A percentile compares a stretch with the other conserved stretches of the same genome.
Conservation (phyloP, 2,888 invertebrate species). For the Pterobdella sp. region DNA sequence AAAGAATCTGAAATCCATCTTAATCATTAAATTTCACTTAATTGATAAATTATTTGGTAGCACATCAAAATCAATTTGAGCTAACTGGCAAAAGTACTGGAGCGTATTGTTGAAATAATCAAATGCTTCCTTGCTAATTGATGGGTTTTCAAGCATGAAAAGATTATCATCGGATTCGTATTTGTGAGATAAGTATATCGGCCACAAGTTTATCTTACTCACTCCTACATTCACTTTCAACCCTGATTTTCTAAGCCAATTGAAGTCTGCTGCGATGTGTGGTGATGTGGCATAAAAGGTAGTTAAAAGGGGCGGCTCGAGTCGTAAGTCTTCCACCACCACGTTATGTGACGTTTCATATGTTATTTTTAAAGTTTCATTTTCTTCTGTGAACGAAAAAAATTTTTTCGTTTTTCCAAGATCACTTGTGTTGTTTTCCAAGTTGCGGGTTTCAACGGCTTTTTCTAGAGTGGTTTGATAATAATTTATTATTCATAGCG, state of each 20-base stretch:
- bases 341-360: conserved; percentile 20
- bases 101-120: neutral
- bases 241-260: conserved; percentile 22
- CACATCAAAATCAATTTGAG: too few relatives aligned
- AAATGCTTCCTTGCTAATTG: neutral
- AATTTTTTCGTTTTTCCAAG: too few relatives aligned
- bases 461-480: too few relatives aligned
- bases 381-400: too few relatives aligned
- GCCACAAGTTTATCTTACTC: conserved; percentile 19
- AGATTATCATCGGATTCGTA: conserved; percentile 21
- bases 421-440: too few relatives aligned
- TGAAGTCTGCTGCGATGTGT: conserved; percentile 20
- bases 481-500: too few relatives aligned
- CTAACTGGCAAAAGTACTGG: neutral
- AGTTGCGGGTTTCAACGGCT: too few relatives aligned
- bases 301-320: neutral
- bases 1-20: too few relatives aligned
- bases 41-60: too few relatives aligned
- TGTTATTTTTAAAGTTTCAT: too few relatives aligned
- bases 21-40: too few relatives aligned
- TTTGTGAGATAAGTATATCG: neutral
- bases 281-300: conserved; percentile 18
- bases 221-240: conserved; percentile 20
- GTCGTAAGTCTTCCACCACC: conserved; percentile 8
- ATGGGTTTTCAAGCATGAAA: conserved; percentile 22